Evolutionary conservation across 2,888 invertebrate species (phyloP), one percentile per base, ranked within the genome.

Genomic region (Steinernema carpocapsae): DNA sequence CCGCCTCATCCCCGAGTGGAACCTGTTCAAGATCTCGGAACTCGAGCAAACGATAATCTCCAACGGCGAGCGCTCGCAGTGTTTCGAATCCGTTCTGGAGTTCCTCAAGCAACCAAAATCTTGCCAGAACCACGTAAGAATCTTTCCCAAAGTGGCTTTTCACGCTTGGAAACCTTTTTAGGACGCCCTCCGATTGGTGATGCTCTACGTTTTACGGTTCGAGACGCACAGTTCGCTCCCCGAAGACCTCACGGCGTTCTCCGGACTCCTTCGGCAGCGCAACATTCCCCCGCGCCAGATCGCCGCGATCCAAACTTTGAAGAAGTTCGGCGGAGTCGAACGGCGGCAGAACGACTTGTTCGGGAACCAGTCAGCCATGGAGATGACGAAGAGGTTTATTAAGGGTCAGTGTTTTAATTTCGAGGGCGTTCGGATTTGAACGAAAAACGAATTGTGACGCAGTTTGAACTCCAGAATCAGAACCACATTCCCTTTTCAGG

Each of bases 171-270:
- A 43, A 7, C 12, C 51, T n/a, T 19, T 81, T 56, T 51, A 85
- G 85, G 83, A 99, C 90, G 93, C 94, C 0, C 91, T 93, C 0
- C 92, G 94, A 81, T 90, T 99, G 73, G 95, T 97, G 0, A 92
- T 95, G 88, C 89, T 99, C 37, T 99, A 99, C 90, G 94, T 94
- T 0, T 90, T 99, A 24, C 92, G 94, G 42, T 99, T 97, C 89
- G 95, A 96, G 89, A 92, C 93, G 80, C 93, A 95, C 88, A 93
- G 95, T 88, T 85, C 85, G 72, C 12, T 56, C 56, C 93, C 92
- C 88, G 94, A 94, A 88, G 93, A 93, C 84, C 91, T 94, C 26
- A 91, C 91, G 0, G 91, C 92, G 0, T 91, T 97, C 19, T 89
- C 93, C 75, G 92, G 93, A 59, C 90, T 92, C 59, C 90, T 96